These are phyloP conservation scores for Thripadectes ignobilis DNA, from an alignment of 2,797 vertebrate species.

Conservation along the genomic window DNA sequence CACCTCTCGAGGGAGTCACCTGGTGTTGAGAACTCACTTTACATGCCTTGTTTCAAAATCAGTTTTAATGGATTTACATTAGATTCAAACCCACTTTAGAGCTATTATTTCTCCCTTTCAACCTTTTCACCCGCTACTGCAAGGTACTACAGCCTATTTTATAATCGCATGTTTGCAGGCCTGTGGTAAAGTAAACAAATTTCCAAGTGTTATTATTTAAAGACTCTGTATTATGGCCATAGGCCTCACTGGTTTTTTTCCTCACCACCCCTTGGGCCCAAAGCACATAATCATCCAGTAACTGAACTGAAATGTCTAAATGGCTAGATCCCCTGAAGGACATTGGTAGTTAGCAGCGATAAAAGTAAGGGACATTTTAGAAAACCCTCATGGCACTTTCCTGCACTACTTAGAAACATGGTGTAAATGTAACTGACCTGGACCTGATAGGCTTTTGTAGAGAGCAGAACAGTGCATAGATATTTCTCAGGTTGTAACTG, in stretches of 20 bases:
- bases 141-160: constrained; percentile 9
- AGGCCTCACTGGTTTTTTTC: constrained; percentile 58
- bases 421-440: neutral
- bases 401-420: neutral
- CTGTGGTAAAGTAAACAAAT: constrained; percentile 38
- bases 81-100: constrained; percentile 51
- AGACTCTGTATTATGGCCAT: constrained; percentile 1
- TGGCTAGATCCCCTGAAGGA: constrained; percentile 78
- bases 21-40: constrained; percentile 64
- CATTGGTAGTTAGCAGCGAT: constrained; percentile 78
- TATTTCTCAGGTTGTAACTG: neutral
- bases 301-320: constrained; percentile 74
- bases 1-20: constrained; percentile 65
- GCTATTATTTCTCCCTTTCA: constrained; percentile 58
- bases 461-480: neutral
- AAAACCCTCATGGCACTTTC: constrained; percentile 69
- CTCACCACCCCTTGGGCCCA: constrained; percentile 61
- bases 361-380: constrained; percentile 68
- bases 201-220: constrained; percentile 32
- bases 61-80: constrained; percentile 67
- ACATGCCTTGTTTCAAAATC: constrained; percentile 55
- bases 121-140: constrained; percentile 33
- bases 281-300: constrained; percentile 71
- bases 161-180: neutral
- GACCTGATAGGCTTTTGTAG: neutral